These are phyloP conservation scores for Galerucella pusilla DNA, from an alignment of 2,888 invertebrate genomes.

Conservation along the genomic window DNA sequence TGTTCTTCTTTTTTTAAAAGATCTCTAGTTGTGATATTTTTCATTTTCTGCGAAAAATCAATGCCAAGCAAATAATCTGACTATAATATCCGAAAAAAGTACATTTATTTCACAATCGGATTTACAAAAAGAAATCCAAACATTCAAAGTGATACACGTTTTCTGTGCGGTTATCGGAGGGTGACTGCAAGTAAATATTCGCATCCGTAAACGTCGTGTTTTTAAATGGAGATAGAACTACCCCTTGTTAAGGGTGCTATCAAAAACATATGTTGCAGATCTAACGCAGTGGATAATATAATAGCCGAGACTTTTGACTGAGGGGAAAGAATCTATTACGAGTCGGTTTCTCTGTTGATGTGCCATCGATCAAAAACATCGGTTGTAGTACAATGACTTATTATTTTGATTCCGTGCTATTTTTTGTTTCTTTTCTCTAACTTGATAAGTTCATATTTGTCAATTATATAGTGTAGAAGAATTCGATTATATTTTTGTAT, in stretches of 20 bases:
- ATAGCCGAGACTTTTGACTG: constrained; percentile 51
- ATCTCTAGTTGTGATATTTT: too few species aligned
- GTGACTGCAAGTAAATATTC: constrained; percentile 43
- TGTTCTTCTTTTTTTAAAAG: too few species aligned
- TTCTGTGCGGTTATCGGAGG: constrained; percentile 45
- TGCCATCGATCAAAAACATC: constrained; percentile 53
- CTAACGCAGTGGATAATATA: constrained; percentile 64
- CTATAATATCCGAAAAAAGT: neutral
- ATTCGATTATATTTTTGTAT: too few species aligned
- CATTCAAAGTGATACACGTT: constrained; percentile 49
- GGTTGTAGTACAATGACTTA: constrained; percentile 45
- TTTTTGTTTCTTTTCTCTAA: neutral
- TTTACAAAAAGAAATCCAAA: constrained; percentile 33
- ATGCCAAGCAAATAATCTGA: neutral
- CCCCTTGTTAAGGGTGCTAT: constrained; percentile 63
- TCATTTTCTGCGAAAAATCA: neutral
- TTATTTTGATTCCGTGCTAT: constrained; percentile 37
- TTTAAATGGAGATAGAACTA: constrained; percentile 53
- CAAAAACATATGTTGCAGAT: constrained; percentile 65
- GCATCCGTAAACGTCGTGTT: constrained; percentile 46
- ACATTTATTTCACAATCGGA: constrained; percentile 7
- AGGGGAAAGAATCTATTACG: constrained; percentile 55
- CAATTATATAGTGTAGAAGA: too few species aligned
- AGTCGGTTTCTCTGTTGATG: constrained; percentile 43
- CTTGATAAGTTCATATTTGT: neutral